Base-by-base conservation (phyloP, 2,113 vertebrate genomes). In the Pterocles gutturalis region DNA sequence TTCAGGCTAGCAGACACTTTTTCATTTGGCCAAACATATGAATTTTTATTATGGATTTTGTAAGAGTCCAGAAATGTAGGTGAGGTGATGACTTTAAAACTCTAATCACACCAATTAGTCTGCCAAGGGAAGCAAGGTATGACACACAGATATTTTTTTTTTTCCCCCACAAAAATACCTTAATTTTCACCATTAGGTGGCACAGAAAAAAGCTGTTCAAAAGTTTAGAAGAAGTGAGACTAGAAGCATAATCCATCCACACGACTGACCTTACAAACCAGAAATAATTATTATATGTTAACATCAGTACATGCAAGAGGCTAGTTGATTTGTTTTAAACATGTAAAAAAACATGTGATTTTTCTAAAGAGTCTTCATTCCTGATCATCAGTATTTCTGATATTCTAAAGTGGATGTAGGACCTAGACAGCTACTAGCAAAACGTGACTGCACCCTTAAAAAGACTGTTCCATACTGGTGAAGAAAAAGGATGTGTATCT, bases 11-110 rank as follows among this genome's bases (percentile, higher is more conserved):
- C 57, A 87, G 28, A 46, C 25, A 71, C 28, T 26, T 75, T 36
- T 72, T 62, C 49, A 65, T 65, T 76, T 72, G 70, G 49, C 22
- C 62, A 79, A 95, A 49, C 15, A 9, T 29, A 90, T 28, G 21
- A 81, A 41, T 65, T 94, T 96, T 92, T 96, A 55, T 88, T 90
- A 95, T 3, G 12, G 86, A n/a, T 48, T 88, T 84, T 28, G 2
- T 80, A n/a, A 70, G 41, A 94, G 70, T 92, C 91, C 93, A 94
- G 54, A 96, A 95, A 85, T 18, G 41, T 83, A 92, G 60, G 48
- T 87, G 78, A 80, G 17, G 93, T 91, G 69, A 93, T 57, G 46
- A 53, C 60, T 83, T 81, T 38, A 57, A 48, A 43, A 89, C 66
- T 36, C 60, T 81, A 70, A 66, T 65, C 76, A 76, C 9, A 51